Evolutionary conservation across 2,888 invertebrate genomes (phyloP).

Genomic region (Steinernema hermaphroditum): DNA sequence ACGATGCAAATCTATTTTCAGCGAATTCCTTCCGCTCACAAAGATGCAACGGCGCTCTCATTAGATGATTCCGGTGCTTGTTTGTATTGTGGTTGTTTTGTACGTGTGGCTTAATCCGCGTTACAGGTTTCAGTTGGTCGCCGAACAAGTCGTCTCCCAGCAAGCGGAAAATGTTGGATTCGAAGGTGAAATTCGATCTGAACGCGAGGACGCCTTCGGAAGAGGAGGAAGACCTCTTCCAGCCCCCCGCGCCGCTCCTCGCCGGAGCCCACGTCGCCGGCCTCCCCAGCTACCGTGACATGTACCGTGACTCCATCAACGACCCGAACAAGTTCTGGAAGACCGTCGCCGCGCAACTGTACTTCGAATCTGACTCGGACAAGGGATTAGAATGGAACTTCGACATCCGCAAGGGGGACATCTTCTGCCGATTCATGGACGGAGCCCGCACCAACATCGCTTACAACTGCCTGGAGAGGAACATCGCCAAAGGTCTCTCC

Average conservation of each 20-base stretch:
- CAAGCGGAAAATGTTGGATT: slow-evolving; percentile 39
- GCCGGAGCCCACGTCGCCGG: slow-evolving; percentile 63
- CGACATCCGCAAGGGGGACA: slow-evolving; percentile 82
- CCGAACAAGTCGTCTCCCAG: background rate
- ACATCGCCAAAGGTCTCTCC: slow-evolving; percentile 79
- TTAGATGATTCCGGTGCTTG: too few species aligned
- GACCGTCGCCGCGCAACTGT: slow-evolving; percentile 86
- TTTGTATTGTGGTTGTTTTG: background rate
- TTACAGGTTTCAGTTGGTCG: slow-evolving; percentile 20
- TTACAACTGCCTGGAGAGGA: slow-evolving; percentile 90
- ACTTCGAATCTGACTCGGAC: slow-evolving; percentile 76
- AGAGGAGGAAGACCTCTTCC: slow-evolving; percentile 48
- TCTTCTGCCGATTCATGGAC: slow-evolving; percentile 90
- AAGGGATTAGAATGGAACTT: slow-evolving; percentile 89
- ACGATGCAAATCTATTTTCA: too few species aligned
- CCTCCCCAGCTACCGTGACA: slow-evolving; percentile 58
- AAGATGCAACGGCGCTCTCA: too few species aligned
- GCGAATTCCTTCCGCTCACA: too few species aligned
- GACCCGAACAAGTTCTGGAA: slow-evolving; percentile 90
- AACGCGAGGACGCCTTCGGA: slow-evolving; percentile 35
- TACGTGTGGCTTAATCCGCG: background rate
- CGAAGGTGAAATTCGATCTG: slow-evolving; percentile 43
- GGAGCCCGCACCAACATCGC: slow-evolving; percentile 84
- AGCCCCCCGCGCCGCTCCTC: slow-evolving; percentile 63
- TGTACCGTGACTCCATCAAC: slow-evolving; percentile 76